Evolutionary conservation across 2,888 invertebrate genomes (phyloP), one percentile per base, ranked within the genome.

Genomic region (Pseudococcus longispinus): DNA sequence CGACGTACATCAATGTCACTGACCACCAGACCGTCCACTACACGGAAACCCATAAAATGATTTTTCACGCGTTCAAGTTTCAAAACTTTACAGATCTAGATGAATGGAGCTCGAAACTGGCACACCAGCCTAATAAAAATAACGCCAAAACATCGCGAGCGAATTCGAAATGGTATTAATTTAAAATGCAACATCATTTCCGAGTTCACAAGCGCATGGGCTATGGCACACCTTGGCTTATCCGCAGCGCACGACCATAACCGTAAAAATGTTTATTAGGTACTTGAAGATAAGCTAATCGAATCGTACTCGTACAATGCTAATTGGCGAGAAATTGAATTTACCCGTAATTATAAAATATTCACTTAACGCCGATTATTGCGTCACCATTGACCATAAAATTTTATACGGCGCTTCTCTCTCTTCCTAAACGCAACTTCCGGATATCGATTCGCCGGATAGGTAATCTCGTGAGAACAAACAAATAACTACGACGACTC

Each of bases 281-380:
- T 29, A 1, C 70, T 70, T 18, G 70, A 70, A 70, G 70, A 70
- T 29, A 18, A 37, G 37, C 37, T 29, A 23, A 70, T 70, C 70
- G 70, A 29, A 70, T 70, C 29, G 37, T 4, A 37, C 37, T 70
- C 29, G 70, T 29, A 70, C 60, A 60, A 23, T 70, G 29, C 70
- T 70, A 70, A 70, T 70, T 70, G 70, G 70, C 29, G 70, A 70
- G 70, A 70, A 70, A 29, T 29, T 70, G 70, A 70, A 29, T 70
- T 70, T 29, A 60, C 0, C 23, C 23, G 20, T 60, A 70, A 70
- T 70, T 70, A 70, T 70, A 29, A 70, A 70, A 70, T 70, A 29
- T 70, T 26, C 70, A 32, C 70, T 70, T 29, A 29, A 32, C 29
- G 70, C 29, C 70, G 29, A 70, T 70, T 70, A 70, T 70, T 70